Conservation (phyloP, 2,113 vertebrate genomes). For the Cyanocitta stelleri region DNA sequence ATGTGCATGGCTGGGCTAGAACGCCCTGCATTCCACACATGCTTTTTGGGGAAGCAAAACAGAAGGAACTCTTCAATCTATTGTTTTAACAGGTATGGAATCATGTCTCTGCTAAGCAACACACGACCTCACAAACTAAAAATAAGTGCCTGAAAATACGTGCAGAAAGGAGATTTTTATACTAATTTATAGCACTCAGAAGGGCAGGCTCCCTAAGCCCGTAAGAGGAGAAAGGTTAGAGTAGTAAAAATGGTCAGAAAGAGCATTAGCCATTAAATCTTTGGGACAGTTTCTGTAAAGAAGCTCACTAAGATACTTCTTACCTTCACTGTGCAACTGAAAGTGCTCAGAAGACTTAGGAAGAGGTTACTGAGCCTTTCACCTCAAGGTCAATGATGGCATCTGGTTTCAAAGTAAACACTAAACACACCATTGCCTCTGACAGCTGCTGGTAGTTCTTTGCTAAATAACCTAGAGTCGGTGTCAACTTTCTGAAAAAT, state of each 20-base stretch:
- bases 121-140: neutral
- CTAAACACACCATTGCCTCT: neutral
- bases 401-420: conserved; percentile 7
- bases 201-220: neutral
- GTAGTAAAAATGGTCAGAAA: neutral
- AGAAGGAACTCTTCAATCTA: neutral
- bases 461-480: neutral
- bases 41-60: neutral
- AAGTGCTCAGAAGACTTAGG: neutral
- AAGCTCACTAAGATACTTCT: neutral
- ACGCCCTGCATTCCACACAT: neutral
- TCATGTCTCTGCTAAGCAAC: neutral
- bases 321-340: neutral
- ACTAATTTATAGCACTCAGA: neutral
- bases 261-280: neutral
- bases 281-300: neutral
- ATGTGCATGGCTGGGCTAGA: neutral
- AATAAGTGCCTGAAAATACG: neutral
- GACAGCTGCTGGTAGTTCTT: conserved; percentile 1
- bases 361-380: neutral
- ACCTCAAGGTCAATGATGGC: neutral
- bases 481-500: neutral
- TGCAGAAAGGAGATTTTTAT: neutral
- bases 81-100: neutral
- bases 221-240: neutral